phyloP scores from a whole-genome alignment of 1,140 invertebrate genomes.

The Proctacanthus coquilletti region DNA sequence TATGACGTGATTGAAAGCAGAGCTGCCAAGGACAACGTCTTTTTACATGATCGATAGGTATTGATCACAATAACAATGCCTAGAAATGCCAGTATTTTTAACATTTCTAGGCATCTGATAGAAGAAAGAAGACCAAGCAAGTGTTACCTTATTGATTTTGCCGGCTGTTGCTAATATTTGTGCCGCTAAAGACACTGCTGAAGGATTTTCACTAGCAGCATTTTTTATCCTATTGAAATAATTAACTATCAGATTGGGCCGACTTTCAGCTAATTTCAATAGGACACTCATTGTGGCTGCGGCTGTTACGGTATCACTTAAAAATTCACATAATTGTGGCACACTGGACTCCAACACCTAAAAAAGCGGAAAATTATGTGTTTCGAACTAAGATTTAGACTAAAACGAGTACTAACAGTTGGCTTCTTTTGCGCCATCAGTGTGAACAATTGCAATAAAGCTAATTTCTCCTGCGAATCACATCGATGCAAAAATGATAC shows the following conservation, averaged over 20 bases:
- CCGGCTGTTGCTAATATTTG: conserved; percentile 47
- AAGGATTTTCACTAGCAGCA: conserved; percentile 49
- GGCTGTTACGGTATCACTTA: conserved; percentile 29
- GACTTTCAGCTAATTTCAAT: conserved; percentile 51
- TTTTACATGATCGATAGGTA: too few relatives aligned
- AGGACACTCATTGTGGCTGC: conserved; percentile 63
- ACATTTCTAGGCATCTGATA: too few relatives aligned
- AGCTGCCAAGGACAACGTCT: too few relatives aligned
- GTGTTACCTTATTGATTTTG: conserved; percentile 43
- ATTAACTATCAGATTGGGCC: conserved; percentile 47
- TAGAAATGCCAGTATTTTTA: too few relatives aligned
- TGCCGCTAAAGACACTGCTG: conserved; percentile 44
- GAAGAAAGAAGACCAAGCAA: too few relatives aligned
- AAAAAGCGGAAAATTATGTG: neutral
- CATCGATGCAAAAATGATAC: conserved; percentile 65
- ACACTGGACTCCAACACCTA: conserved; percentile 22
- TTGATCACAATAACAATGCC: too few relatives aligned
- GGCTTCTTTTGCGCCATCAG: conserved; percentile 67
- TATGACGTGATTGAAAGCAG: neutral
- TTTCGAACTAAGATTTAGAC: conserved; percentile 1
- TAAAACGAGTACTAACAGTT: conserved; percentile 37
- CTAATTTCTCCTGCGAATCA: conserved; percentile 67
- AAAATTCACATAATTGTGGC: conserved; percentile 20
- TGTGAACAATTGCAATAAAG: conserved; percentile 62
- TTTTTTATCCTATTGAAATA: conserved; percentile 49